A percentile compares a stretch with the other conserved stretches of the same genome.
Conservation (phyloP, 2,113 vertebrate species). For the Heteronetta atricapilla region DNA sequence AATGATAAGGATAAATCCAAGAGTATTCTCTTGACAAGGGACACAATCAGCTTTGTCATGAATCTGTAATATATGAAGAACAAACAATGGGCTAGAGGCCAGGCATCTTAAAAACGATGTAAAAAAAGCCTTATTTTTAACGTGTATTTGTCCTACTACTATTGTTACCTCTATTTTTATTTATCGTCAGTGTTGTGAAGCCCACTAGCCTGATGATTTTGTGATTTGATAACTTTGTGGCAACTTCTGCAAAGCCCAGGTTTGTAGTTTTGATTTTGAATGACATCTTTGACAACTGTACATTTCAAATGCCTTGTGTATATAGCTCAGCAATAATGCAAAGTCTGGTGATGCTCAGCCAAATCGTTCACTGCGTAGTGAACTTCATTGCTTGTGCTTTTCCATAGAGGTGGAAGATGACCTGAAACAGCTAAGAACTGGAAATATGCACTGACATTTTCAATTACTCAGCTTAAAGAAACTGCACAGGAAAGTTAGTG, state of each 20-base stretch:
- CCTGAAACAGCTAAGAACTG: conserved; percentile 17
- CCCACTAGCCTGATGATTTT: neutral
- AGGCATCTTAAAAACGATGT: neutral
- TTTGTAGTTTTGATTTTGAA: conserved; percentile 25
- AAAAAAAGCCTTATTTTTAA: conserved; percentile 39
- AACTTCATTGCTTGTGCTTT: conserved; percentile 20
- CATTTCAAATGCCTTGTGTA: conserved; percentile 60
- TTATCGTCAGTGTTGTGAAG: neutral
- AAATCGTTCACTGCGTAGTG: neutral
- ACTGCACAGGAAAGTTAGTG: neutral
- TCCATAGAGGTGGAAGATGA: neutral
- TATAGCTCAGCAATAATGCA: conserved; percentile 30
- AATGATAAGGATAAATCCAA: conserved; percentile 9
- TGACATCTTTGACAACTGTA: conserved; percentile 18
- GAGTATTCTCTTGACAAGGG: conserved; percentile 16
- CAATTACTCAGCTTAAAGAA: neutral
- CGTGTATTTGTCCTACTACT: neutral
- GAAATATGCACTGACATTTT: neutral
- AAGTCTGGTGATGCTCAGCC: conserved; percentile 21
- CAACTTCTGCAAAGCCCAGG: conserved; percentile 9
- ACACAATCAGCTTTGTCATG: conserved; percentile 17
- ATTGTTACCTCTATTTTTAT: neutral
- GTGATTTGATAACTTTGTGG: neutral
- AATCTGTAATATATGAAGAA: conserved; percentile 33
- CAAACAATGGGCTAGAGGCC: conserved; percentile 15